Conservation (phyloP, 2,797 vertebrate genomes). For the Fratercula arctica region DNA sequence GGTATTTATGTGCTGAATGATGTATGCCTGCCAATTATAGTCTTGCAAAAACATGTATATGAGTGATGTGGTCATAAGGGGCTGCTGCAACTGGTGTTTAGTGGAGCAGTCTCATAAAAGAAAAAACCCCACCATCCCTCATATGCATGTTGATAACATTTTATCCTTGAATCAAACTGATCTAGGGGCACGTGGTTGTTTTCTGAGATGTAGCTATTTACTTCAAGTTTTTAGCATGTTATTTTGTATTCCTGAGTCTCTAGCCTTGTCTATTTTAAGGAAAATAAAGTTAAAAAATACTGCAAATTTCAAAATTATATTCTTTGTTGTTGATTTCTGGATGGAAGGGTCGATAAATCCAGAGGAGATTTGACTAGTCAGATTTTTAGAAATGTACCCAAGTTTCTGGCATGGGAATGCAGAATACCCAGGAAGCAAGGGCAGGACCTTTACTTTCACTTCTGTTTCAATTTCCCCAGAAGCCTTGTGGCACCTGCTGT, state of each 20-base stretch:
- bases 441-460: background rate
- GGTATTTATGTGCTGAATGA: slow-evolving; percentile 2
- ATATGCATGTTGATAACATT: background rate
- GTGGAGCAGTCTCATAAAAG: background rate
- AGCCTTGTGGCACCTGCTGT: background rate
- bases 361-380: background rate
- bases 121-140: background rate
- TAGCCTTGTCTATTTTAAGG: background rate
- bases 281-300: background rate
- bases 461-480: background rate
- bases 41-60: background rate
- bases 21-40: background rate
- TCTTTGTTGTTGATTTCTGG: background rate
- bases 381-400: background rate
- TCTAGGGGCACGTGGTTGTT: background rate
- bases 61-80: background rate
- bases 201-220: background rate
- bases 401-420: background rate
- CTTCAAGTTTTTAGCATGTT: background rate
- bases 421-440: background rate
- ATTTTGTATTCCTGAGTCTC: background rate
- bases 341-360: background rate
- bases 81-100: slow-evolving; percentile 6
- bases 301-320: background rate
- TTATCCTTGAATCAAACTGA: background rate